phyloP scores from a whole-genome alignment of 2,113 vertebrate genomes.

The Zosterops lateralis region DNA sequence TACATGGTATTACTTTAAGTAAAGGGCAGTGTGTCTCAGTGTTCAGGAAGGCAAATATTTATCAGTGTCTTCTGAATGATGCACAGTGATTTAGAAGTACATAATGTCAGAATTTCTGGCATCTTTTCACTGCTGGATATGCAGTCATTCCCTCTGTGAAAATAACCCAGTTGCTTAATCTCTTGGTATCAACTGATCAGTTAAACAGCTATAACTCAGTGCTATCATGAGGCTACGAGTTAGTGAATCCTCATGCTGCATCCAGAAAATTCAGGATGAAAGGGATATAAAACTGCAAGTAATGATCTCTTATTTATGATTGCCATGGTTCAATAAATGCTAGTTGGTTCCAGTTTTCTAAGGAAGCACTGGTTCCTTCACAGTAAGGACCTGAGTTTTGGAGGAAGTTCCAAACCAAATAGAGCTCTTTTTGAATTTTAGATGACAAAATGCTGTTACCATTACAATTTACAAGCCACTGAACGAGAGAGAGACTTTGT shows the following conservation, averaged over 20 bases:
- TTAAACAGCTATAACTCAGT: conserved; percentile 16
- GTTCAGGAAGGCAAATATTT: conserved; percentile 9
- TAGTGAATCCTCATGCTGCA: background rate
- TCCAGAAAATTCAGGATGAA: background rate
- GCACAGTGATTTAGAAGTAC: background rate
- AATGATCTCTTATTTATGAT: background rate
- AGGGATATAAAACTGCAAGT: background rate
- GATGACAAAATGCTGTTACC: background rate
- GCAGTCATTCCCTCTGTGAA: background rate
- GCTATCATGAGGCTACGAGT: background rate
- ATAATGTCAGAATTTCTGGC: background rate
- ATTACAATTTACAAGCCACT: background rate
- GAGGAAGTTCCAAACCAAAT: background rate
- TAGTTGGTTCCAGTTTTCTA: background rate
- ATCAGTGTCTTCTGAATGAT: background rate
- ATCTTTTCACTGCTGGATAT: background rate
- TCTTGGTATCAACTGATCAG: background rate
- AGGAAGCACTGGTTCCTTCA: background rate
- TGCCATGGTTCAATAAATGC: background rate
- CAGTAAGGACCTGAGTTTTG: background rate
- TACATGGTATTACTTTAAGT: background rate
- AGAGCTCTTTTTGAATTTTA: background rate
- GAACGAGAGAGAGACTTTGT: background rate
- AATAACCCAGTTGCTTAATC: background rate
- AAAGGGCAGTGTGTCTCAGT: background rate